phyloP scores from a whole-genome alignment of 2,113 vertebrate genomes.

The Uropsilus gracilis region DNA sequence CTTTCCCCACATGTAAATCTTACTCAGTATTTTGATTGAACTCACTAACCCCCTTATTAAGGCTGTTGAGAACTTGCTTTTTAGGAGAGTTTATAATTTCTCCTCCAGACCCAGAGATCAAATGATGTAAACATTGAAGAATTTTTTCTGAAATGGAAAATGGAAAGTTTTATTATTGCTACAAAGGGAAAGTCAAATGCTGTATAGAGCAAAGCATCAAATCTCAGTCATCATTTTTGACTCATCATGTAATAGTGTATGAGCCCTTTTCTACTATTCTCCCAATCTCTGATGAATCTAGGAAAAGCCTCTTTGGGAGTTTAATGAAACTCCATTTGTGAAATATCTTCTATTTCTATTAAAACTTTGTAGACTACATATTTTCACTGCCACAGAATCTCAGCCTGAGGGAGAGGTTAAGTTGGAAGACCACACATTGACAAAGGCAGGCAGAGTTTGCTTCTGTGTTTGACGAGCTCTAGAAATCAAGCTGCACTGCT shows the following conservation, averaged over 20 bases:
- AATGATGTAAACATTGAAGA: not conserved
- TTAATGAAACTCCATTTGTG: not conserved
- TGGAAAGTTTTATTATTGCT: not conserved
- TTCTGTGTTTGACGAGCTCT: not conserved
- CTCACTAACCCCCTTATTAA: conserved; percentile 10
- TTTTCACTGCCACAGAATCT: not conserved
- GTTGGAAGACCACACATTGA: not conserved
- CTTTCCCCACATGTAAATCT: not conserved
- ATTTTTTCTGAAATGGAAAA: not conserved
- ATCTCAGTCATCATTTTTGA: not conserved
- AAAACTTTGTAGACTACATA: not conserved
- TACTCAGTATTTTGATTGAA: not conserved
- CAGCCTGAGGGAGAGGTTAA: not conserved
- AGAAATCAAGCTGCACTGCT: not conserved
- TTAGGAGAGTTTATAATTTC: not conserved
- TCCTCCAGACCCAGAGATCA: not conserved
- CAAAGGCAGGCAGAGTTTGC: not conserved
- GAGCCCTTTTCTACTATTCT: not conserved
- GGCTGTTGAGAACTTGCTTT: not conserved
- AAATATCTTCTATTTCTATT: not conserved
- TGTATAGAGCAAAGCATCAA: not conserved
- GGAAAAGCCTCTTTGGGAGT: not conserved
- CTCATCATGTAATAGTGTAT: not conserved
- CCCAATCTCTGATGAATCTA: not conserved
- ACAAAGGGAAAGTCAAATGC: not conserved